Conservation (phyloP, 2,888 invertebrate genomes). For the Ditula angustiorana region DNA sequence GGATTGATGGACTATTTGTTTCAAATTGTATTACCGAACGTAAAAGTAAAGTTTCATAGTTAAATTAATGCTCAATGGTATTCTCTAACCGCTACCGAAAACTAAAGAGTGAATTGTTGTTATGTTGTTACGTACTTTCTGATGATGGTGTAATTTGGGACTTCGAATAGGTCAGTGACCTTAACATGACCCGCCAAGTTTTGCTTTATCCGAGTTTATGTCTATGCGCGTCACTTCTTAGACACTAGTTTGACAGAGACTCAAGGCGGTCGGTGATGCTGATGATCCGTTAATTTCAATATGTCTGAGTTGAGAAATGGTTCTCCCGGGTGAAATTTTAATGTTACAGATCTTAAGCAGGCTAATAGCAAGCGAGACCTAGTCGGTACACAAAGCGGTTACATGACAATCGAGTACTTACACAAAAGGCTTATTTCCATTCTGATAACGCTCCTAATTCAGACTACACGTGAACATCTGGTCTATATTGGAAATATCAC, state of each 20-base stretch:
- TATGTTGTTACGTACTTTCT: not conserved
- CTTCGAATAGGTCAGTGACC: no score
- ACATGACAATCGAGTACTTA: not conserved
- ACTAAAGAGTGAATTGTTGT: not conserved
- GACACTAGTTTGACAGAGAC: no score
- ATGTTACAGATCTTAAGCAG: slow-evolving; percentile 17
- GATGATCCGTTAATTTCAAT: no score
- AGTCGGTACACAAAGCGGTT: slow-evolving; percentile 12
- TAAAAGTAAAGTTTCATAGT: not conserved
- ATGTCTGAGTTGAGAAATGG: no score
- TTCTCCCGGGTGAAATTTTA: slow-evolving; percentile 6
- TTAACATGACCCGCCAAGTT: no score
- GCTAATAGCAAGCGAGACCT: not conserved
- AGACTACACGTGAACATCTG: not conserved
- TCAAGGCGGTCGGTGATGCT: no score
- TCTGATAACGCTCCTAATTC: not conserved
- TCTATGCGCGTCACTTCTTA: no score
- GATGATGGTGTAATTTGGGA: no score
- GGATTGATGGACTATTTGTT: not conserved
- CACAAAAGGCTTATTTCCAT: not conserved
- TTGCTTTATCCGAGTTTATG: no score
- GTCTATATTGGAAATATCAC: not conserved
- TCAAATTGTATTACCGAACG: not conserved
- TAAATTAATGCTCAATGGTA: not conserved
- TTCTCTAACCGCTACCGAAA: not conserved